A percentile compares a stretch with the other conserved stretches of the same genome.
phyloP scores from a whole-genome alignment of 1,140 invertebrate species.

The Drosophila gunungcola region DNA sequence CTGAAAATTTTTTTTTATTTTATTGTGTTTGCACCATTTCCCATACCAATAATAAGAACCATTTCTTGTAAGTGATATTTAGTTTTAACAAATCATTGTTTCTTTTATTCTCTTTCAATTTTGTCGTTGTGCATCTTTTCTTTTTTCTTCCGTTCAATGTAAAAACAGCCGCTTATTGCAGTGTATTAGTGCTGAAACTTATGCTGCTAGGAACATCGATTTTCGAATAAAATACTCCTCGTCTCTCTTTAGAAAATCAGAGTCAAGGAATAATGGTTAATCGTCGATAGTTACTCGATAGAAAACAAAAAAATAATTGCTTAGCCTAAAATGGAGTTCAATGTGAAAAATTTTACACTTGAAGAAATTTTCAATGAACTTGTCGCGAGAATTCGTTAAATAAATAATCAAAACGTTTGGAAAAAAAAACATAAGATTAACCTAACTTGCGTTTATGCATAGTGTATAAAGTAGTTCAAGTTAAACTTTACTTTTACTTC shows the following conservation, averaged over 20 bases:
- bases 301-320: slow-evolving; percentile 43
- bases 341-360: slow-evolving; percentile 64
- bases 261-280: slow-evolving; percentile 19
- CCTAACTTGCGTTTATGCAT: slow-evolving; percentile 25
- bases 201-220: slow-evolving; percentile 72
- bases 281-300: slow-evolving; percentile 29
- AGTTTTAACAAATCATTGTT: slow-evolving; percentile 65
- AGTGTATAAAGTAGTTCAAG: slow-evolving; percentile 41
- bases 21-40: not conserved
- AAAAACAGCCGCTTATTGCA: slow-evolving; percentile 47
- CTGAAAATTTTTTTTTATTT: not conserved
- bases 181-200: slow-evolving; percentile 36
- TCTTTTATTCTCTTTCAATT: slow-evolving; percentile 58
- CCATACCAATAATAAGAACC: slow-evolving; percentile 40
- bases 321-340: slow-evolving; percentile 43
- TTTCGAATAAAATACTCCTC: slow-evolving; percentile 35
- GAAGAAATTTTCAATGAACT: slow-evolving; percentile 74
- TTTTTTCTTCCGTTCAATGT: slow-evolving; percentile 14
- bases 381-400: slow-evolving; percentile 49
- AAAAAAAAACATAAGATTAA: slow-evolving; percentile 7
- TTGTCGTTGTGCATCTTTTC: slow-evolving; percentile 24
- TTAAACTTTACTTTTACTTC: slow-evolving; percentile 30
- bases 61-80: slow-evolving; percentile 43
- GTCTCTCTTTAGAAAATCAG: not conserved
- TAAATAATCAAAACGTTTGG: slow-evolving; percentile 49